Conservation (phyloP, 2,888 invertebrate genomes). For the Coelogynopora nodosa region DNA sequence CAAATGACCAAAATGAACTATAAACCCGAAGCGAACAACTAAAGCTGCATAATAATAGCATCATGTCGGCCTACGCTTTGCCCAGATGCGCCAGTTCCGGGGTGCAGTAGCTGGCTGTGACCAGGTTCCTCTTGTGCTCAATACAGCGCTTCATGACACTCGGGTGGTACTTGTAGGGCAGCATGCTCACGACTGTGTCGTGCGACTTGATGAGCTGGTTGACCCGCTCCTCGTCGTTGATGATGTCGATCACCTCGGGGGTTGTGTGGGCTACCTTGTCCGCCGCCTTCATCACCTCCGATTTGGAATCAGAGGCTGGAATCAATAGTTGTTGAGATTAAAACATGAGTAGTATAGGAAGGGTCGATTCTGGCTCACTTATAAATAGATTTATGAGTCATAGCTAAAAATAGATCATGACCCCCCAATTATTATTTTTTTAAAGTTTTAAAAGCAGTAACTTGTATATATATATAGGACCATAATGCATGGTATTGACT, state of each 20-base stretch:
- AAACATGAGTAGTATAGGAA: no score
- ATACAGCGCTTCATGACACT: conserved; percentile 80
- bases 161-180: conserved; percentile 86
- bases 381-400: neutral
- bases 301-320: neutral
- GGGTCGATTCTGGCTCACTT: no score
- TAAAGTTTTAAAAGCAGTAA: neutral
- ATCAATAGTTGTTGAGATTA: no score
- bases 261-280: conserved; percentile 69
- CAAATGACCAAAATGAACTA: no score
- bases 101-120: conserved; percentile 89
- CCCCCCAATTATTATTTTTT: conserved; percentile 29
- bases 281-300: conserved; percentile 65
- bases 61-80: conserved; percentile 66
- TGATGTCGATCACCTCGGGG: conserved; percentile 77
- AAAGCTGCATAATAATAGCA: no score
- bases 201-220: conserved; percentile 70
- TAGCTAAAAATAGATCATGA: neutral
- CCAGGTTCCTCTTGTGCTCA: conserved; percentile 79
- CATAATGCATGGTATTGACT: no score
- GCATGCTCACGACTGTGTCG: conserved; percentile 69
- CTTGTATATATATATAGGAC: neutral
- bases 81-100: conserved; percentile 77
- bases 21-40: no score
- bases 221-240: conserved; percentile 70